Evolutionary conservation across 2,888 invertebrate genomes (phyloP).

Genomic region (Crossocerus cetratus): DNA sequence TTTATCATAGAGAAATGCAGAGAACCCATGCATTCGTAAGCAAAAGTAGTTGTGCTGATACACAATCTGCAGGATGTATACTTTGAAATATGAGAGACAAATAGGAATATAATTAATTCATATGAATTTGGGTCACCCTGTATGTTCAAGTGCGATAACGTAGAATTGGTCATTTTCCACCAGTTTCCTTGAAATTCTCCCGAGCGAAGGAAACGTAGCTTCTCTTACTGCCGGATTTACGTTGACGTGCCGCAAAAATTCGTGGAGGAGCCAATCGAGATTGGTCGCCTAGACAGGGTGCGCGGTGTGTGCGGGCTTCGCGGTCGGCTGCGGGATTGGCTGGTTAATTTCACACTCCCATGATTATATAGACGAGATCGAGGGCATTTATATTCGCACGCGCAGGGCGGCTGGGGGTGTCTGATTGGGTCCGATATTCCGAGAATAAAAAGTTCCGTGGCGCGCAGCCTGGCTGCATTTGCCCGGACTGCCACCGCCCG

Average conservation of each 20-base stretch:
- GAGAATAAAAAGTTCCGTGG: constrained; percentile 52
- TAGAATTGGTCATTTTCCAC: constrained; percentile 8
- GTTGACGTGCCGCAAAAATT: constrained; percentile 54
- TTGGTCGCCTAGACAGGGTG: constrained; percentile 42
- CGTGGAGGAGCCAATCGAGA: constrained; percentile 43
- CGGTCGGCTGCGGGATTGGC: constrained; percentile 71
- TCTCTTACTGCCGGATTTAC: constrained; percentile 36
- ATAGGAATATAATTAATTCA: too few relatives aligned
- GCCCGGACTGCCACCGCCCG: constrained; percentile 7
- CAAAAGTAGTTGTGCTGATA: constrained; percentile 34
- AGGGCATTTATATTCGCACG: constrained; percentile 72
- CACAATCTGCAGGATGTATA: too few relatives aligned
- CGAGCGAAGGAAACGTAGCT: constrained; percentile 10
- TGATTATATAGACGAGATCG: constrained; percentile 74
- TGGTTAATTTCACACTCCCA: constrained; percentile 75
- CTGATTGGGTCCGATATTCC: constrained; percentile 69
- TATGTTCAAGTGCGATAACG: too few relatives aligned
- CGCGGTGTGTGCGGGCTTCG: constrained; percentile 57
- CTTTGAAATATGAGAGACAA: too few relatives aligned
- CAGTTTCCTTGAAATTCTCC: constrained; percentile 10
- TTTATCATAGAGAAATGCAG: constrained; percentile 25
- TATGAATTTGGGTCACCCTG: too few relatives aligned
- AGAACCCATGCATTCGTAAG: constrained; percentile 45
- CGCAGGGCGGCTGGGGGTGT: constrained; percentile 54
- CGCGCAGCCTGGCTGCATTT: constrained; percentile 34